Percentiles rank a stretch among this genome's conserved stretches.
These are phyloP conservation scores for Phoeniculus purpureus DNA, from an alignment of 2,797 vertebrate genomes.

Conservation along the genomic window DNA sequence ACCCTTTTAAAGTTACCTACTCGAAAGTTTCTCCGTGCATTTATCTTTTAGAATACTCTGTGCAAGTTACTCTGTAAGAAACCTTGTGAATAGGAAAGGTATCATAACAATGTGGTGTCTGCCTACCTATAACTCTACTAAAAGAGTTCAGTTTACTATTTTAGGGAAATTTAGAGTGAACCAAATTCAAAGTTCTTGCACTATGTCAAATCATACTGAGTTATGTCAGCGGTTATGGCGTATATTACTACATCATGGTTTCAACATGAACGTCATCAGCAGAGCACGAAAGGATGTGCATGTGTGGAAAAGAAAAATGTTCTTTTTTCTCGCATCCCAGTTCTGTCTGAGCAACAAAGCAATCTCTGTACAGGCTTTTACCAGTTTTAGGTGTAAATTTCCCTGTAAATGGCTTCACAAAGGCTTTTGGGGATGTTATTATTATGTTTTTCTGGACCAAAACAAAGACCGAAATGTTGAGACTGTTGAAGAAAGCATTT, in stretches of 20 bases:
- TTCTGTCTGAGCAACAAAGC: background rate
- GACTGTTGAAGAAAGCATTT: background rate
- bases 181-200: background rate
- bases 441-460: background rate
- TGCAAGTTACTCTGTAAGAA: background rate
- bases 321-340: background rate
- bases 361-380: background rate
- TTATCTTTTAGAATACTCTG: background rate
- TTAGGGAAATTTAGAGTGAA: background rate
- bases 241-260: background rate
- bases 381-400: background rate
- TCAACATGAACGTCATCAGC: background rate
- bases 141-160: background rate
- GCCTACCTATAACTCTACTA: background rate
- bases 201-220: background rate
- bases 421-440: background rate
- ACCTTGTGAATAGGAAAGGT: background rate
- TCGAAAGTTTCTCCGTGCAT: background rate
- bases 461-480: background rate
- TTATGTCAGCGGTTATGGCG: background rate
- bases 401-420: background rate
- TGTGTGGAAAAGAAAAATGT: background rate
- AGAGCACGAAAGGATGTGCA: background rate
- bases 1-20: background rate
- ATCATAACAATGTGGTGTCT: background rate